Base-by-base conservation (phyloP, 2,888 invertebrate species). In the Xestia c-nigrum region DNA sequence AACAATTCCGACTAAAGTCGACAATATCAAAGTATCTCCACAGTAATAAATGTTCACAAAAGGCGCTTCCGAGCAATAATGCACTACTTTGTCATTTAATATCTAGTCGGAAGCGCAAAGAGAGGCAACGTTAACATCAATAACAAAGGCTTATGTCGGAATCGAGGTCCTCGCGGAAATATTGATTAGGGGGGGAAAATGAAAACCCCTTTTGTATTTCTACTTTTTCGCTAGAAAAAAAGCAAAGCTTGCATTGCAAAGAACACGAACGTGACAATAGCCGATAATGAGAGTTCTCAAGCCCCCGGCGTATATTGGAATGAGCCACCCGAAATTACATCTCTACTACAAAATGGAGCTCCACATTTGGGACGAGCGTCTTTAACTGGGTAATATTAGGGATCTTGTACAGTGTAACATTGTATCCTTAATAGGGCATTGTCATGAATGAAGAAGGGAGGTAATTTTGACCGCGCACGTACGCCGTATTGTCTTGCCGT, bases 371-470 rank as follows among this genome's bases (percentile, higher is more conserved):
- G 87, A 89, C 86, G 88, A 88, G 88, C 87, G 85, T 85, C 87
- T 89, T 86, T 88, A 87, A 85, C 85, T 85, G 80, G 84, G 79
- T 85, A 87, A 86, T 87, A 87, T 89, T 88, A 86, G 84, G 83
- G 78, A 84, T 80, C 86, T 86, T 81, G 85, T 87, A 88, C 80
- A 87, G 78, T 89, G 90, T 90, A 89, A 91, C 92, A 92, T 94
- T 94, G 94, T 93, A 88, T 91, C 87, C 88, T 73, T 94, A 94
- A 94, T 95, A 90, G 93, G 85, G 90, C 87, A 94, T 95, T 96
- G 95, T 96, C 89, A 88, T 87, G 86, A 92, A 91, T 89, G 91
- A 91, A 91, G 90, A 87, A 91, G 90, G 89, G 90, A 92, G 88
- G 89, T 88, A 91, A 92, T 93, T 92, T 93, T 92, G 93, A 93